A percentile compares a stretch with the other conserved stretches of the same genome.
Evolutionary conservation across 2,113 vertebrate species (phyloP).

Genomic region (Chrysemys picta): DNA sequence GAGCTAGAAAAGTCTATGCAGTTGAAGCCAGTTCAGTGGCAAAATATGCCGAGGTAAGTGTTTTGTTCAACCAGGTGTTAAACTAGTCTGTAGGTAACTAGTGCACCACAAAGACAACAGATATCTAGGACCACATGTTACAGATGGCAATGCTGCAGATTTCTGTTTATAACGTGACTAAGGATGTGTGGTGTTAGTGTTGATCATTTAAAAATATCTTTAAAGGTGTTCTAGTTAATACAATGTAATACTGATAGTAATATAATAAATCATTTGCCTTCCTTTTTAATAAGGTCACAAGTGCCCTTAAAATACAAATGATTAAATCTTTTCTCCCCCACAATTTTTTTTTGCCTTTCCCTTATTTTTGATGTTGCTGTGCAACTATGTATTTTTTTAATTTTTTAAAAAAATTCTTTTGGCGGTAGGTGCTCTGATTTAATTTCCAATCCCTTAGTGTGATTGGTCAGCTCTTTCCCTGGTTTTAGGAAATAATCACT

Average conservation of each 20-base stretch:
- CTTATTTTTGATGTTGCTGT: background rate
- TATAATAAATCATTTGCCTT: background rate
- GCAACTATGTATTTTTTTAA: background rate
- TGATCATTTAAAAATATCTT: background rate
- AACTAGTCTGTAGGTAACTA: background rate
- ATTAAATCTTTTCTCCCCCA: background rate
- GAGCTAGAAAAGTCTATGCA: conserved; percentile 82
- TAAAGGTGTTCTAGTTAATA: background rate
- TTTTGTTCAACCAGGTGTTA: background rate
- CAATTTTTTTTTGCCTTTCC: background rate
- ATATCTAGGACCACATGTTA: background rate
- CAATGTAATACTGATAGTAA: background rate
- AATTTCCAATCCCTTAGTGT: background rate
- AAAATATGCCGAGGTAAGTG: conserved; percentile 78
- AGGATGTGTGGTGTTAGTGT: accelerated
- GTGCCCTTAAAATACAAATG: background rate
- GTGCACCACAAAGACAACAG: background rate
- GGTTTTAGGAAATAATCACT: background rate
- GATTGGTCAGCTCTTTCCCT: background rate
- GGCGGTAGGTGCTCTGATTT: background rate
- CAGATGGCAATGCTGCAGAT: background rate
- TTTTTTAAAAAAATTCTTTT: background rate
- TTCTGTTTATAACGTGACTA: background rate
- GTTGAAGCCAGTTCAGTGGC: conserved; percentile 81
- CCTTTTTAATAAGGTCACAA: background rate